Percentiles rank a stretch among this genome's conserved stretches.
phyloP scores from a whole-genome alignment of 2,797 vertebrate genomes.

The Heterohyrax brucei region DNA sequence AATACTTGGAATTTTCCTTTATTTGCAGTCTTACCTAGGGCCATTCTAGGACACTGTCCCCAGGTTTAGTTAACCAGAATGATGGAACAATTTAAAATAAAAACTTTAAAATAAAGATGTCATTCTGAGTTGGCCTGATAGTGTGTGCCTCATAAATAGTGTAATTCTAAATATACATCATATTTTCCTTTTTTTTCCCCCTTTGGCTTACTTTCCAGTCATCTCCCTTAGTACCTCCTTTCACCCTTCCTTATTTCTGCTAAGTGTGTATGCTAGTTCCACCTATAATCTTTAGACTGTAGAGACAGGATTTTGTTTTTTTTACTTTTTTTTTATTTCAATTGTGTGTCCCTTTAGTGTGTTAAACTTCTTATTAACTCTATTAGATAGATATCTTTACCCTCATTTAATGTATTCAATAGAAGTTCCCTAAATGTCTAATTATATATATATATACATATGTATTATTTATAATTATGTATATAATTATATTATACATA shows the following conservation, averaged over 20 bases:
- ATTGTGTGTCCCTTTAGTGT: background rate
- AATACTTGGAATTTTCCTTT: conserved; percentile 77
- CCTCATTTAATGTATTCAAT: background rate
- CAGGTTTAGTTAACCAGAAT: conserved; percentile 38
- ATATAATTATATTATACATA: too few species aligned
- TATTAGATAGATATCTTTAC: conserved; percentile 4
- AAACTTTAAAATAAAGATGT: background rate
- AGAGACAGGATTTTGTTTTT: conserved; percentile 14
- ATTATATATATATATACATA: too few species aligned
- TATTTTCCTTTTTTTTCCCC: background rate
- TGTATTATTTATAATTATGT: too few species aligned
- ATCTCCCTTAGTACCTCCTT: background rate
- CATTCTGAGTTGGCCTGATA: conserved; percentile 18
- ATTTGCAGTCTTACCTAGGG: conserved; percentile 69
- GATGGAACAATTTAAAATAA: conserved; percentile 22
- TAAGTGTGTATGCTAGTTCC: background rate
- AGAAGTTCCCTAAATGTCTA: conserved; percentile 41
- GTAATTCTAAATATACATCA: background rate
- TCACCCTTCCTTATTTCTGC: background rate
- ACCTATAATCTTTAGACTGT: background rate
- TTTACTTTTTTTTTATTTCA: background rate
- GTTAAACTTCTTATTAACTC: background rate
- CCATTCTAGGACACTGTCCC: conserved; percentile 54
- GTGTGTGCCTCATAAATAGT: background rate
- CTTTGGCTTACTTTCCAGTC: background rate